Evolutionary conservation across 2,888 invertebrate genomes (phyloP).

Genomic region (Panorpa germanica): DNA sequence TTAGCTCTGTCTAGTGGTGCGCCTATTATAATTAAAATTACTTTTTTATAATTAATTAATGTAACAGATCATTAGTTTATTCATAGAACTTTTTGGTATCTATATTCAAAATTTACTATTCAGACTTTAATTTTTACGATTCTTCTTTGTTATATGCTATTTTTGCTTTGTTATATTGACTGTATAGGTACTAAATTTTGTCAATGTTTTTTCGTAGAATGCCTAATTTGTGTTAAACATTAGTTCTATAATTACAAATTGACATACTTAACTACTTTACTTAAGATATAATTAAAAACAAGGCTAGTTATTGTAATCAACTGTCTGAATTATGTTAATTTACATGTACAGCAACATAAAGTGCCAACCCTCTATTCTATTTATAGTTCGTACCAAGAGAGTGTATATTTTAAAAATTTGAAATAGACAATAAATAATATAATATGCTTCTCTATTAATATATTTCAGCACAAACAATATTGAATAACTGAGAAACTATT

Average conservation of each 20-base stretch:
- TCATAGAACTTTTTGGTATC: no score
- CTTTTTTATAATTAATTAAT: no score
- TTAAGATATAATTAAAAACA: neutral
- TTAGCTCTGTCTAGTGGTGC: no score
- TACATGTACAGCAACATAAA: slow-evolving; percentile 3
- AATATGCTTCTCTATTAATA: slow-evolving; percentile 5
- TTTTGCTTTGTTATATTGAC: no score
- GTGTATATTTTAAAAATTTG: slow-evolving; percentile 5
- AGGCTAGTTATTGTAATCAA: neutral
- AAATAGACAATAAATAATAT: slow-evolving; percentile 2
- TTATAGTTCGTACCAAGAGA: neutral
- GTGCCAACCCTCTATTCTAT: neutral
- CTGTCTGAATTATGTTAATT: slow-evolving; percentile 2
- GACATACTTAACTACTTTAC: neutral
- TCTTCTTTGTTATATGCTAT: no score
- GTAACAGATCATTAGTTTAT: no score
- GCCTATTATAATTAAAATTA: no score
- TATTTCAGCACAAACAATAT: slow-evolving; percentile 6
- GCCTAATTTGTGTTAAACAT: slow-evolving; percentile 10
- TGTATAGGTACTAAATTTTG: slow-evolving; percentile 1
- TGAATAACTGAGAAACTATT: slow-evolving; percentile 3
- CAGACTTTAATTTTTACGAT: no score
- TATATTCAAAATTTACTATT: no score
- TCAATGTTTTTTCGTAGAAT: slow-evolving; percentile 5
- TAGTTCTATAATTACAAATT: slow-evolving; percentile 6